Base-by-base conservation (phyloP, 2,888 invertebrate species). In the Drosophila suboccidentalis region DNA sequence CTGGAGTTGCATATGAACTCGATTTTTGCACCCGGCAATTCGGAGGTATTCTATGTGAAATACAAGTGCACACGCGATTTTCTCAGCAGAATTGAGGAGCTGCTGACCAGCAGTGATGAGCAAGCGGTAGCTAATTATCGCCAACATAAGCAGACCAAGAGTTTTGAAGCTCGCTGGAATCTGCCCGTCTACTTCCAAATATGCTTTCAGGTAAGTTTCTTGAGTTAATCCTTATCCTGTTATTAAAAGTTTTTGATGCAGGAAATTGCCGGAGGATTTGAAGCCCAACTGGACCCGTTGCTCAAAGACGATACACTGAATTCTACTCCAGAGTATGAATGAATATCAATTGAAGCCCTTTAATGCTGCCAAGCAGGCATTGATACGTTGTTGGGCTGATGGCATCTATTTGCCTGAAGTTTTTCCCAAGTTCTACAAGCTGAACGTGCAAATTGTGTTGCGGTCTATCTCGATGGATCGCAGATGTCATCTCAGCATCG, bases 121-220 rank as follows among this genome's bases (percentile, higher is more conserved):
- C 94, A 94, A 72, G 93, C 94, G 0, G 80, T 94, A 1, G 15
- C 62, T 9, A 22, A 22, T 41, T 85, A 70, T 60, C 94, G 95
- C 75, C 93, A 94, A 59, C 95, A 97, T 88, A 92, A 94, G 1
- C 95, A 96, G 75, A 97, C 96, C 90, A 95, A 95, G 87, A 95
- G 94, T 74, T 97, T 98, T 90, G 94, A 97, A 80, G 95, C 95
- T 76, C 95, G 97, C 82, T 99, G 98, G 97, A 98, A 98, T 93
- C 94, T 98, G 55, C 97, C 98, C 11, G 98, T 99, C n/a, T 99
- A 99, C 93, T 98, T 97, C 92, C 98, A 98, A 93, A 92, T 92
- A 47, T 94, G 98, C 78, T 98, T 98, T 93, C 98, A 98, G 78
- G 91, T 91, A 58, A 59, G 93, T 96, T 26, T 0, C 15, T 8